Evolutionary conservation across 92 coral and sea anemone species (phyloP).

Genomic region (Bergia puertoricense): DNA sequence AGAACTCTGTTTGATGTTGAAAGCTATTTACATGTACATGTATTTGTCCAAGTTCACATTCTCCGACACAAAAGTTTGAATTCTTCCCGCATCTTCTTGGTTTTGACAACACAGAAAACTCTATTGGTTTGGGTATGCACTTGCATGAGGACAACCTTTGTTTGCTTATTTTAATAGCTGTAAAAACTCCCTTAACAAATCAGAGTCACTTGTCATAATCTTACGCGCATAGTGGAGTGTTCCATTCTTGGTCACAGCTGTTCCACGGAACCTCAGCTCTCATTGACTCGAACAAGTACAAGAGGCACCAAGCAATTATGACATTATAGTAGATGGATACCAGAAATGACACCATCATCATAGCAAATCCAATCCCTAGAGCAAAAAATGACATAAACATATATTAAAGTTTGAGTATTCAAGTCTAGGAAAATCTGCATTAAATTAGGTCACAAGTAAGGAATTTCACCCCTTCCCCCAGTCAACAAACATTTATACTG

Average conservation of each 20-base stretch:
- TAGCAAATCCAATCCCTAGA: conserved; percentile 87
- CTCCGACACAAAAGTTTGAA: too few relatives aligned
- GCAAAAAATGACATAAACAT: background rate
- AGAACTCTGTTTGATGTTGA: too few relatives aligned
- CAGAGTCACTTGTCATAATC: background rate
- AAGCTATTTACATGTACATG: too few relatives aligned
- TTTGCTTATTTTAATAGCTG: too few relatives aligned
- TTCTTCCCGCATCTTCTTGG: too few relatives aligned
- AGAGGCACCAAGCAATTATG: conserved; percentile 88
- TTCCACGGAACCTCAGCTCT: conserved; percentile 93
- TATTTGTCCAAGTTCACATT: too few relatives aligned
- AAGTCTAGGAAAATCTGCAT: background rate
- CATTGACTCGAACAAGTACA: conserved; percentile 84
- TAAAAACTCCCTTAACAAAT: too few relatives aligned
- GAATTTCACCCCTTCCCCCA: too few relatives aligned
- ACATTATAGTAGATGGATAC: conserved; percentile 83
- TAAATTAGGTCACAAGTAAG: background rate
- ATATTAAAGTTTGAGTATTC: background rate
- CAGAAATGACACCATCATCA: conserved; percentile 84
- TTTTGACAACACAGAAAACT: too few relatives aligned
- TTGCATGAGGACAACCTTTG: too few relatives aligned
- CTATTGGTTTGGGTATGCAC: too few relatives aligned
- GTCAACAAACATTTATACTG: background rate
- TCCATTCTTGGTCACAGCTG: conserved; percentile 76
- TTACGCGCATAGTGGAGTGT: conserved; percentile 76